phyloP scores from a whole-genome alignment of 2,797 vertebrate species.

The Aldrovandia affinis region DNA sequence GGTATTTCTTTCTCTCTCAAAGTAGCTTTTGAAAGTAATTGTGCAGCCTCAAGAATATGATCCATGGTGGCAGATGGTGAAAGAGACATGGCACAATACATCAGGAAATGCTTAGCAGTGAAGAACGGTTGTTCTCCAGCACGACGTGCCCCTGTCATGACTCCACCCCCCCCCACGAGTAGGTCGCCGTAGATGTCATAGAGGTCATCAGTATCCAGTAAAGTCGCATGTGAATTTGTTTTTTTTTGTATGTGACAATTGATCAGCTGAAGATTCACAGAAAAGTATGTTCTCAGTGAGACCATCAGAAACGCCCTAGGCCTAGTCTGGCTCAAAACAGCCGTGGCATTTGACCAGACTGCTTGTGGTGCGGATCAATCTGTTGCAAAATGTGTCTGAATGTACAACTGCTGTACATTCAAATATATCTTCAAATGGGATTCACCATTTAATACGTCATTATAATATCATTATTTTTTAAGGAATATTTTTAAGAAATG shows the following conservation, averaged over 20 bases:
- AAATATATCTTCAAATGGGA: neutral
- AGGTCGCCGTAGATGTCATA: neutral
- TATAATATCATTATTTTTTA: neutral
- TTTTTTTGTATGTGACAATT: neutral
- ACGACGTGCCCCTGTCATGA: neutral
- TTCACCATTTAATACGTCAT: neutral
- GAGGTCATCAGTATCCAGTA: neutral
- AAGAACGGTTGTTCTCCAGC: neutral
- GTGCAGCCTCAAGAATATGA: neutral
- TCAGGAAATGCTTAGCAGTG: neutral
- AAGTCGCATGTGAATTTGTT: too few relatives aligned
- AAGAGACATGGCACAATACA: neutral
- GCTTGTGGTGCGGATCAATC: neutral
- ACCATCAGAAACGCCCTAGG: neutral
- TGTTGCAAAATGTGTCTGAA: neutral
- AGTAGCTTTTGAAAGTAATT: neutral
- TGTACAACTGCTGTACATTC: neutral
- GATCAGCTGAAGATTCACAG: neutral
- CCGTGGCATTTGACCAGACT: neutral
- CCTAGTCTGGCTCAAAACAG: neutral
- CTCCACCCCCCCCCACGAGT: too few relatives aligned
- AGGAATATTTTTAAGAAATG: neutral
- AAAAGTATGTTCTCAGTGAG: neutral
- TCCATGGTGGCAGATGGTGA: neutral
- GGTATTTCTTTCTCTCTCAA: neutral